Evolutionary conservation across 2,888 invertebrate species (phyloP), one percentile per base, ranked within the genome.

Genomic region (Dione vanillae): DNA sequence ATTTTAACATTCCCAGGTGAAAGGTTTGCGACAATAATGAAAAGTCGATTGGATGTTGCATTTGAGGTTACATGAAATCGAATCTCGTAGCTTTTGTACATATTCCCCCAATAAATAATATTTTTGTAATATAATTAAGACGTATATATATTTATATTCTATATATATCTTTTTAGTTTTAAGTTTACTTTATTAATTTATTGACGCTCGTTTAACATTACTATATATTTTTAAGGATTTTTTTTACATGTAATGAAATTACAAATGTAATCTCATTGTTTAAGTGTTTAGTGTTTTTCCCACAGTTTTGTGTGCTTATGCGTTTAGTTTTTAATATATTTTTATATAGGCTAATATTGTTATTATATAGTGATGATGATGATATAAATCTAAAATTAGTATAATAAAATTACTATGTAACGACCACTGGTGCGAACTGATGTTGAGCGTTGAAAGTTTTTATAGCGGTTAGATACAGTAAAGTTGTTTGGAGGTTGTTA

Each of bases 401-500:
- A 66, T 88, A 87, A 85, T 83, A 66, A 78, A 83, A 82, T 79
- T 83, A 76, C 82, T 84, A 84, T 84, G 86, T 85, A 89, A 90
- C 86, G 86, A 90, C 86, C 87, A 88, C 84, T 91, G 91, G 92
- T 92, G 91, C 91, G 91, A 89, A 90, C 87, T 89, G 89, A 90
- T 91, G 92, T 92, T 92, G 90, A 92, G 90, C 80, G 87, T 91
- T 92, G 91, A 91, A 89, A 92, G 89, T 86, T 92, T 92, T 91
- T 89, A 90, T 90, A 90, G 88, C 82, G 90, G 89, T 91, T 82
- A 90, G 89, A 85, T 78, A 78, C 79, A 79, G 85, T 83, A 79
- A 78, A 80, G 87, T 88, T 91, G 86, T 90, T 91, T 85, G 86
- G 82, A 82, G 90, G 89, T 92, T 92, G 91, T 91, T 91, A 85